Base-by-base conservation (phyloP, 2,888 invertebrate genomes). In the Melinaea menophilus region DNA sequence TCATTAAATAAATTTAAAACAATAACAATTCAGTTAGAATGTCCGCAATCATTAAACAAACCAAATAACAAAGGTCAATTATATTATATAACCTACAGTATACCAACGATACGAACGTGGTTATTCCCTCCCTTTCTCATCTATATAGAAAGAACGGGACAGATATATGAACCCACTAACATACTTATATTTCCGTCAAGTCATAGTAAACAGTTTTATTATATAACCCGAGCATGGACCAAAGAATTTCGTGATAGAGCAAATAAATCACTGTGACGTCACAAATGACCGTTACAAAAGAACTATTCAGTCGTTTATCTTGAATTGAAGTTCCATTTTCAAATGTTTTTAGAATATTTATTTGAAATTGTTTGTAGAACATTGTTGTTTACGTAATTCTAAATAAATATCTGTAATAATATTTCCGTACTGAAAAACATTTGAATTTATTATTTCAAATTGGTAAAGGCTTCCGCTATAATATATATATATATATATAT, bases 61-160 rank as follows among this genome's bases (percentile, higher is more conserved):
- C 59, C 46, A 63, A 64, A 78, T 72, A 75, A 74, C 77, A 84
- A 85, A 86, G 86, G 87, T 86, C 86, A 82, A 59, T 33, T 72
- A 69, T 73, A 73, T 87, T 86, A 87, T 85, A 82, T 86, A 86
- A 86, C 75, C 69, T 71, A 67, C 66, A 63, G 62, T 51, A 46
- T 41, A 37, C 33, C 59, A 46, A 66, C 61, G 61, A 51, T 59
- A 47, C 62, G 55, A 62, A 62, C 63, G 59, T 63, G 35, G 59
- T 37, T 31, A 34, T 61, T 31, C 13, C 51, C 34, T 72, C 72
- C 64, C 64, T 66, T 54, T 72, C 64, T 11, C 33, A 62, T 59
- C 13, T 56, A 31, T 51, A n/a, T 3, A 22, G 22, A 13, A 37
- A 47, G 66, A 69, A 56, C 37, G 62, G 46, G 69, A 66, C 31